Conservation (phyloP, 1,140 invertebrate species). For the Sipha flava region DNA sequence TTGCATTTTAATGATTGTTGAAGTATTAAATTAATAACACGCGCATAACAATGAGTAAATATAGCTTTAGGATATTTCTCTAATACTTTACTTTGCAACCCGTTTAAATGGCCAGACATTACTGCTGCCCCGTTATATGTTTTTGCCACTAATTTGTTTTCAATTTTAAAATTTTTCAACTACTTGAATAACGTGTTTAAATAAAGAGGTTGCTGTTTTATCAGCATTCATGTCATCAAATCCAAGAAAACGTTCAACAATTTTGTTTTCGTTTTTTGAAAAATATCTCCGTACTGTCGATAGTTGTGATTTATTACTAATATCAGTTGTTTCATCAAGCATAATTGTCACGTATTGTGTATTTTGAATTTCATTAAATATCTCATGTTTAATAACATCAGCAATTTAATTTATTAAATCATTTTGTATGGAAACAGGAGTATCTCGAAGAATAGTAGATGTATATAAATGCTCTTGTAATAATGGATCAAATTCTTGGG, state of each 20-base stretch:
- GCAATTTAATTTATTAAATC: not conserved
- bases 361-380: not conserved
- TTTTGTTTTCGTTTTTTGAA: not conserved
- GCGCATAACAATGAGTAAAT: no score
- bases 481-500: not conserved
- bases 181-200: no score
- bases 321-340: not conserved
- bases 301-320: not conserved
- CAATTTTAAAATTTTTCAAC: no score
- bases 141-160: no score
- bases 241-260: not conserved
- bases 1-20: no score
- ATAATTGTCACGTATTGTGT: not conserved
- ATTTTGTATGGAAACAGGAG: not conserved
- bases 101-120: no score
- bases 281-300: not conserved
- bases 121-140: no score
- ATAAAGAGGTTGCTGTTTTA: no score
- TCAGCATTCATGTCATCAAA: no score
- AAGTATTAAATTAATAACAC: no score
- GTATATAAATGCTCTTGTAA: not conserved
- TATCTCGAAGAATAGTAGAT: not conserved
- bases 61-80: no score
- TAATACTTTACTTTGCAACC: no score
- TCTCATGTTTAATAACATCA: not conserved